Percentiles rank a stretch among this genome's conserved stretches.
phyloP scores from a whole-genome alignment of 2,113 vertebrate genomes.

The Agapornis roseicollis region DNA sequence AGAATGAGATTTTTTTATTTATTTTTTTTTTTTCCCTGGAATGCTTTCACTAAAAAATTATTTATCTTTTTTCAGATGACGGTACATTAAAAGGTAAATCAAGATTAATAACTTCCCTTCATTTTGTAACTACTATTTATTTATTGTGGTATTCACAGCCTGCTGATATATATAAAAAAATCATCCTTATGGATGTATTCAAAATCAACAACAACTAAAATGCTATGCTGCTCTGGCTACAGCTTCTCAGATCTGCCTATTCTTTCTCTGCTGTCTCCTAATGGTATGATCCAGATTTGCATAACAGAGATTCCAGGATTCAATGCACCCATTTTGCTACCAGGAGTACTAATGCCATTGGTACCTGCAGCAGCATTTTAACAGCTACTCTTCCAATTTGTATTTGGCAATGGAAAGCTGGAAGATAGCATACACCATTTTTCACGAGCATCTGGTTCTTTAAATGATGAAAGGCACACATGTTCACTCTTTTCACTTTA shows the following conservation, averaged over 20 bases:
- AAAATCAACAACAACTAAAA: not conserved
- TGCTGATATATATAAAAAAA: too few species aligned
- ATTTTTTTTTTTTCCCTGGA: not conserved
- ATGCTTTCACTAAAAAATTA: not conserved
- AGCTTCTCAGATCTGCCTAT: not conserved
- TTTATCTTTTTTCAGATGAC: not conserved
- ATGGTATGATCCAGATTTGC: not conserved
- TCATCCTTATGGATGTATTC: not conserved
- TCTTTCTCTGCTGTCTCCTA: not conserved
- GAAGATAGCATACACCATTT: not conserved
- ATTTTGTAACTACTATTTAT: not conserved
- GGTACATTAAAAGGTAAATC: not conserved
- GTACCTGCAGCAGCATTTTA: not conserved
- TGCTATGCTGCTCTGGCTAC: not conserved
- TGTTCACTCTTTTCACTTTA: not conserved
- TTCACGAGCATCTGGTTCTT: not conserved
- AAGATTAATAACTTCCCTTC: not conserved
- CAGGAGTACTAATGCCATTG: not conserved
- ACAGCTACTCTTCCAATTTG: not conserved
- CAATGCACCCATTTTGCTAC: not conserved
- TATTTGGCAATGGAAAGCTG: not conserved
- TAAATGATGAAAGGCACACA: not conserved
- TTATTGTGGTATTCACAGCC: not conserved
- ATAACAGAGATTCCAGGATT: not conserved
- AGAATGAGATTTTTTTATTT: too few species aligned